Evolutionary conservation across 2,888 invertebrate species (phyloP).

Genomic region (Crepidodera aurea): DNA sequence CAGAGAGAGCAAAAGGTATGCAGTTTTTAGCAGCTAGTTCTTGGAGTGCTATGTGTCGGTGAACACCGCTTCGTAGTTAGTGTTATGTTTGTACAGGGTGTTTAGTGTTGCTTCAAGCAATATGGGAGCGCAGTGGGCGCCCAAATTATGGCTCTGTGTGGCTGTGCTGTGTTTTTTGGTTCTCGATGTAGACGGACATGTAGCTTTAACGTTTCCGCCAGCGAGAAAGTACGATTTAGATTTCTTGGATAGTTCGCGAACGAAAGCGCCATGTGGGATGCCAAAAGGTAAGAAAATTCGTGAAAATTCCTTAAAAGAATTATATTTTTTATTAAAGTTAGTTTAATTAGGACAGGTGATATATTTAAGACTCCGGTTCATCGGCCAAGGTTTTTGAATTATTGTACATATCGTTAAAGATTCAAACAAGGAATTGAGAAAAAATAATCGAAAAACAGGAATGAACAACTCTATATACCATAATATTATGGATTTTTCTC

Average conservation of each 20-base stretch:
- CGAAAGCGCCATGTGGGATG: constrained; percentile 93
- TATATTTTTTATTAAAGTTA: background rate
- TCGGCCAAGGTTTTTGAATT: no score
- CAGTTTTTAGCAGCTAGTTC: constrained; percentile 24
- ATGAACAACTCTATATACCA: no score
- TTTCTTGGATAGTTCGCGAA: constrained; percentile 90
- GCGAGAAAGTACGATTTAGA: constrained; percentile 89
- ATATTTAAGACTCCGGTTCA: no score
- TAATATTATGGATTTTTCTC: no score
- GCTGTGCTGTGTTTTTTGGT: constrained; percentile 36
- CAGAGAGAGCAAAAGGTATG: constrained; percentile 14
- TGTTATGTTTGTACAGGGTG: constrained; percentile 29
- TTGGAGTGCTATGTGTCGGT: constrained; percentile 31
- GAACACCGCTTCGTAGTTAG: constrained; percentile 25
- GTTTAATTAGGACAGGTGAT: no score
- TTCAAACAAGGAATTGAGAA: no score
- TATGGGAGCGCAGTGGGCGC: constrained; percentile 5
- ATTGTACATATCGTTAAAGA: no score
- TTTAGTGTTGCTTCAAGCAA: constrained; percentile 5
- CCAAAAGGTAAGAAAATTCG: constrained; percentile 80
- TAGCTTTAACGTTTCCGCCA: constrained; percentile 88
- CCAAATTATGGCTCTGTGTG: constrained; percentile 5
- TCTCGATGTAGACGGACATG: constrained; percentile 65
- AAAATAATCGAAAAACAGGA: no score
- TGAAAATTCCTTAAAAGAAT: no score